Evolutionary conservation across 2,888 invertebrate species (phyloP).

Genomic region (Drosophila yooni): DNA sequence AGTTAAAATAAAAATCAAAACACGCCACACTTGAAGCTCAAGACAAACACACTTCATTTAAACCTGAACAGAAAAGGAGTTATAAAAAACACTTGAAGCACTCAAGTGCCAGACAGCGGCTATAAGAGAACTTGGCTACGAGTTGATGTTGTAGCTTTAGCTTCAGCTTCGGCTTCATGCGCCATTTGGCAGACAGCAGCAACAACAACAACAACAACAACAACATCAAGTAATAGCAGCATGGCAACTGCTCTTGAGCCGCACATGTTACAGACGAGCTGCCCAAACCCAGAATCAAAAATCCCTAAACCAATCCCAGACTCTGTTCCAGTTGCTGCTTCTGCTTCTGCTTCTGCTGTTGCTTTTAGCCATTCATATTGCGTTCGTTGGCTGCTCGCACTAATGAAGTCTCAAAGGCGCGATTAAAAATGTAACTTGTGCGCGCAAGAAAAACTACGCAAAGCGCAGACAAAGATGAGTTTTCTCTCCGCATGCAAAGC

Average conservation of each 20-base stretch:
- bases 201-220: constrained; percentile 25
- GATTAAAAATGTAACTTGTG: constrained; percentile 80
- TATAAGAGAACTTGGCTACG: constrained; percentile 28
- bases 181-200: constrained; percentile 76
- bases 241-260: constrained; percentile 68
- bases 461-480: constrained; percentile 51
- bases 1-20: constrained; percentile 74
- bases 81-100: constrained; percentile 71
- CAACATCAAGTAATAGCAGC: constrained; percentile 14
- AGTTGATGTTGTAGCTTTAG: constrained; percentile 20
- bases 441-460: constrained; percentile 61
- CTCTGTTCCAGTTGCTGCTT: constrained; percentile 15
- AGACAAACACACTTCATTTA: constrained; percentile 76
- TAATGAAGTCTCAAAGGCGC: constrained; percentile 81
- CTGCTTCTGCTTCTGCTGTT: constrained; percentile 12
- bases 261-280: constrained; percentile 65
- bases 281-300: constrained; percentile 19
- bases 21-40: constrained; percentile 77
- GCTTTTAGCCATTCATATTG: constrained; percentile 63
- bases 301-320: constrained; percentile 22
- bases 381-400: constrained; percentile 56
- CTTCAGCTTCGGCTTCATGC: constrained; percentile 56
- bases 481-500: constrained; percentile 64
- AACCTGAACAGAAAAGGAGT: constrained; percentile 68
- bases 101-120: constrained; percentile 68